Base-by-base conservation (phyloP, 2,797 vertebrate genomes). In the Tiaroga cobitis region DNA sequence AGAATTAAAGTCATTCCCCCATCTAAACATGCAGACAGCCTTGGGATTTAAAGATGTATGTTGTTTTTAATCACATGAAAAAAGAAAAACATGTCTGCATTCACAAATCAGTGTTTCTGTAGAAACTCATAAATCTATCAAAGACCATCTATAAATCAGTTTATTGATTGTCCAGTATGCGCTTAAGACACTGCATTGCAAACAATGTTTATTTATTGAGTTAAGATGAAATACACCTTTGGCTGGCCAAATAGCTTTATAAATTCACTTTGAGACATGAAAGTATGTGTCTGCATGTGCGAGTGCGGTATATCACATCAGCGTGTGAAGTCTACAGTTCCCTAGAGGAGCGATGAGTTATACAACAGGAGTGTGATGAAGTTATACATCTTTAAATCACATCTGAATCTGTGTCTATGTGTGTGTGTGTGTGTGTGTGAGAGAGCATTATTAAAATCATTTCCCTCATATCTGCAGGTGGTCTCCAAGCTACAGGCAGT, bases 371-470 rank as follows among this genome's bases (percentile, higher is more conserved):
- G 54, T 73, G 54, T 78, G 72, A 82, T 54, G 39, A 65, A 80
- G 68, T 69, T 59, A 80, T 81, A 68, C 65, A 65, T 63, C 86
- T 77, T 82, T 87, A 87, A 87, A 85, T 77, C 65, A 78, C 39
- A 84, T 78, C 46, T 56, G 49, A 84, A 68, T 78, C 74, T 78
- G 26, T 46, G 80, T 77, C 15, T 43, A 63, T 72, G 73, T 77
- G 26, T 43, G 72, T 72, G 80, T 49, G 39, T n/a, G 8, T 54
- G 80, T 85, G 61, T 67, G 49, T 63, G 51, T 3, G 51, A n/a
- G n/a, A n/a, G n/a, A 72, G 72, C 54, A 70, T 81, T 81, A 85
- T 87, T 82, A 85, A 87, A 87, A 85, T 85, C 4, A 82, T 78
- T 81, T 81, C 70, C 67, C 67, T 78, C 80, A 46, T 82, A 82